Conservation (phyloP, 1,140 invertebrate genomes). For the Leptopilina clavipes region DNA sequence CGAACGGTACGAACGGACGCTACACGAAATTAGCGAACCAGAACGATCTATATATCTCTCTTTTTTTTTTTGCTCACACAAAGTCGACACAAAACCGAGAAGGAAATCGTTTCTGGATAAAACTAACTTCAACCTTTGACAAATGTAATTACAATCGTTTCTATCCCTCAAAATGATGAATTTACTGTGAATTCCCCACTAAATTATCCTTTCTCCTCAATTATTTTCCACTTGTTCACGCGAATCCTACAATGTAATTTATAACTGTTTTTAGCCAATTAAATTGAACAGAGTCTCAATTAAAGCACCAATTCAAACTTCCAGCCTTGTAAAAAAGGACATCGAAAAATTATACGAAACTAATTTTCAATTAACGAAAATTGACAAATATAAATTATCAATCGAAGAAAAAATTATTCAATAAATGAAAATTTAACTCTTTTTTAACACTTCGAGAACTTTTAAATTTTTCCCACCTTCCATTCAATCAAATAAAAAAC, state of each 20-base stretch:
- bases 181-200: not conserved
- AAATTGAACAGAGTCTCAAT: too few relatives aligned
- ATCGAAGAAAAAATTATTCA: too few relatives aligned
- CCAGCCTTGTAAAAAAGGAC: too few relatives aligned
- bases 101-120: slow-evolving; percentile 6
- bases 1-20: slow-evolving; percentile 47
- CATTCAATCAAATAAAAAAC: too few relatives aligned
- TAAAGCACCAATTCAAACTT: too few relatives aligned
- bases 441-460: too few relatives aligned
- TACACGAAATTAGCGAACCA: slow-evolving; percentile 41
- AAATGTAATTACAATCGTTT: not conserved
- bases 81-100: slow-evolving; percentile 33
- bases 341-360: too few relatives aligned
- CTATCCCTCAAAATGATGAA: not conserved
- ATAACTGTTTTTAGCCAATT: not conserved
- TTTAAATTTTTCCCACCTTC: too few relatives aligned
- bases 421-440: too few relatives aligned
- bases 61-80: slow-evolving; percentile 19
- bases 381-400: too few relatives aligned
- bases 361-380: too few relatives aligned
- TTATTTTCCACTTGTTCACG: not conserved
- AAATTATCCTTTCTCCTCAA: not conserved
- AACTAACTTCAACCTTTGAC: not conserved
- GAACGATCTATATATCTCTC: slow-evolving; percentile 45
- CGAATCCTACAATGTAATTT: not conserved